These are phyloP conservation scores for Heterotis niloticus DNA, from an alignment of 2,113 vertebrate species.

Conservation along the genomic window DNA sequence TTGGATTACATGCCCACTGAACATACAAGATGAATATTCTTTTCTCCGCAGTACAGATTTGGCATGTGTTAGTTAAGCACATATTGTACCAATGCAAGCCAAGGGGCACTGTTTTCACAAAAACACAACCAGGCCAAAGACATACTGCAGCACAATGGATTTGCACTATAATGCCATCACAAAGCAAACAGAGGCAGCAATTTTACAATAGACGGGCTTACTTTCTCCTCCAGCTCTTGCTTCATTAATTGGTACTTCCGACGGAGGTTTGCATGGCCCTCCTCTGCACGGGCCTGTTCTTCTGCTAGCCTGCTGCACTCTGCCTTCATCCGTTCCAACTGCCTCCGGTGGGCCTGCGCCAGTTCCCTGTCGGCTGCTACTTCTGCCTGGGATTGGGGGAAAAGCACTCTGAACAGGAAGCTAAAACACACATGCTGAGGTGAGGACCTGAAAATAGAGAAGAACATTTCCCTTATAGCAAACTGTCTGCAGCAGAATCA, in stretches of 20 bases:
- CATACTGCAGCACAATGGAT: neutral
- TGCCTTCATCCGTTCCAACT: slow-evolving; percentile 82
- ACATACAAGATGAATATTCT: neutral
- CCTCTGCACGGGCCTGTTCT: slow-evolving; percentile 69
- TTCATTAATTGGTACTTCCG: slow-evolving; percentile 74
- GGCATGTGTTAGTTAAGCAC: neutral
- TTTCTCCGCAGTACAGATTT: neutral
- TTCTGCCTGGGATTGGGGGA: slow-evolving; percentile 64
- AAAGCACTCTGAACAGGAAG: no score
- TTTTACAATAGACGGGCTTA: slow-evolving; percentile 49
- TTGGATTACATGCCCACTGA: neutral
- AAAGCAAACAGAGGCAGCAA: neutral
- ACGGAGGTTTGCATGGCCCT: slow-evolving; percentile 68
- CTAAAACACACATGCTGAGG: neutral
- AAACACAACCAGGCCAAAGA: neutral
- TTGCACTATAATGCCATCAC: neutral
- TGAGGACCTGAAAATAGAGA: neutral
- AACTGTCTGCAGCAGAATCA: neutral
- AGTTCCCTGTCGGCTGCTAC: slow-evolving; percentile 71
- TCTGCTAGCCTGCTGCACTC: slow-evolving; percentile 81
- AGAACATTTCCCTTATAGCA: neutral
- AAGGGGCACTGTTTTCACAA: no score
- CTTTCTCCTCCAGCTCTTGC: slow-evolving; percentile 81
- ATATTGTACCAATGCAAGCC: neutral
- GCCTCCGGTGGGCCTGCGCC: slow-evolving; percentile 65